These are phyloP conservation scores for Strigops habroptila DNA, from an alignment of 2,113 vertebrate species.

Conservation along the genomic window DNA sequence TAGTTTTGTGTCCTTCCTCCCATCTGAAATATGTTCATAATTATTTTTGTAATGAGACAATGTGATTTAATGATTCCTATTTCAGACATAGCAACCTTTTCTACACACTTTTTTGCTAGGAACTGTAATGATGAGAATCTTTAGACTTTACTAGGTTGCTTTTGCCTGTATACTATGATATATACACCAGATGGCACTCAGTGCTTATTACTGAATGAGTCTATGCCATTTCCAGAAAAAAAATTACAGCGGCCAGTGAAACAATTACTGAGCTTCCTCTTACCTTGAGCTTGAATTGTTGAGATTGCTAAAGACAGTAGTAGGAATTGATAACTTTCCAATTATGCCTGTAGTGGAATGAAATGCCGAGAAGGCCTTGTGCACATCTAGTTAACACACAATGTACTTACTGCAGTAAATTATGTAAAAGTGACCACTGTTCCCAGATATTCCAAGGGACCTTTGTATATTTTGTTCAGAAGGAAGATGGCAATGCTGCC, in stretches of 20 bases:
- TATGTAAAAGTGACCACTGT: not conserved
- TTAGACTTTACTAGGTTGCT: not conserved
- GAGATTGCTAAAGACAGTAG: not conserved
- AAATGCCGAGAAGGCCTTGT: not conserved
- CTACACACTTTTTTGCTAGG: not conserved
- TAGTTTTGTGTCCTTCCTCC: not conserved
- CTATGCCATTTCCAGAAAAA: not conserved
- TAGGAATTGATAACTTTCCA: not conserved
- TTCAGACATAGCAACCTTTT: not conserved
- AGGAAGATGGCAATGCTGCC: not conserved
- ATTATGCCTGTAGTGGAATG: not conserved
- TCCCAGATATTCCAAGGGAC: not conserved
- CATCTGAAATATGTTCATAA: not conserved
- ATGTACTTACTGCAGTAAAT: not conserved
- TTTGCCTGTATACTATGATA: not conserved
- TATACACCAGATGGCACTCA: conserved; percentile 37
- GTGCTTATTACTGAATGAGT: not conserved
- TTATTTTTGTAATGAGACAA: not conserved
- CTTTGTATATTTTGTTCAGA: not conserved
- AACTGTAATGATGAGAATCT: not conserved
- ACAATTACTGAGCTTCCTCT: not conserved
- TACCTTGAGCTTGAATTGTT: not conserved
- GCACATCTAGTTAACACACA: not conserved
- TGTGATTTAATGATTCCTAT: not conserved
- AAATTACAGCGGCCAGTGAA: not conserved